Base-by-base conservation (phyloP, 1,140 invertebrate species). In the Tribolium castaneum region DNA sequence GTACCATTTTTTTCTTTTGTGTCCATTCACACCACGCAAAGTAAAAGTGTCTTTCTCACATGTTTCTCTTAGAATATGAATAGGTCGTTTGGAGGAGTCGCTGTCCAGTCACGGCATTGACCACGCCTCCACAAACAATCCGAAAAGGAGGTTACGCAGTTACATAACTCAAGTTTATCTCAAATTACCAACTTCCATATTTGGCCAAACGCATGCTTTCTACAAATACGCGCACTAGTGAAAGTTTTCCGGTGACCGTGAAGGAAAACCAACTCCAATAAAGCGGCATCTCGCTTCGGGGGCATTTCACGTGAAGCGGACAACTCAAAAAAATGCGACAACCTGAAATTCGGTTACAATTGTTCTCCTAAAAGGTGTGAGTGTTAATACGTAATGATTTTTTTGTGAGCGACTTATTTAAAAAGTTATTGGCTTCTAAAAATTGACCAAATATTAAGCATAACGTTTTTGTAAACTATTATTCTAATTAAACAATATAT, bases 91-190 rank as follows among this genome's bases (percentile, higher is more conserved):
- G 16, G 34, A 39, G 34, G 9, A 1, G 34, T 10, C 6, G 6
- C 52, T 25, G 19, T 16, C 54, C 10, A n/a, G 16, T 59, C 19
- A 25, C 19, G 54, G 19, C 54, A 59, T 59, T 59, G 54, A 59
- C 54, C 54, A 59, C 54, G 22, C 54, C 54, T 59, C 19, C 14
- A 59, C 25, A 22, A 59, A 25, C 19, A 25, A 59, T 22, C 54
- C 14, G 6, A 59, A 59, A 59, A 59, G 3, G 16, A 59, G 54
- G 54, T 59, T 59, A 19, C 3, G 6, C 14, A 10, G 5, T 59
- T 59, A 59, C 19, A 25, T 59, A 59, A 59, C 19, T 59, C 54
- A 25, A 22, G 54, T 59, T 59, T 59, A 59, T 59, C 54, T 59
- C 10, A 54, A 54, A 54, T 13, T 54, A 54, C 19, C 7, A 59